Percentiles rank a stretch among this genome's conserved stretches.
Conservation (phyloP, 2,797 vertebrate species). For the Triplophysa yarkandensis region DNA sequence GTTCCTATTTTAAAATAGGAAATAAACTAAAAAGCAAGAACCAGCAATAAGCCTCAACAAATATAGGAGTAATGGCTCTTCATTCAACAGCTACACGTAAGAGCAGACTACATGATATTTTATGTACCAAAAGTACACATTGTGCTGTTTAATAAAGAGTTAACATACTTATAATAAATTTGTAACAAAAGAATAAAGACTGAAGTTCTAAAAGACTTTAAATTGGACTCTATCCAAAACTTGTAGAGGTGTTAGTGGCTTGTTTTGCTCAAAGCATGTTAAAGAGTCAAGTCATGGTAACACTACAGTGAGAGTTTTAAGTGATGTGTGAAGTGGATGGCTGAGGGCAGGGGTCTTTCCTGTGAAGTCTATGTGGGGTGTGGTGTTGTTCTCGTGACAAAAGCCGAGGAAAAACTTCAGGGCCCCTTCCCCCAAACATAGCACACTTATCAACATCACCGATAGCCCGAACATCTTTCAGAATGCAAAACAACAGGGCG, state of each 20-base stretch:
- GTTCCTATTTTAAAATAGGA: too few species aligned
- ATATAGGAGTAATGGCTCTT: too few species aligned
- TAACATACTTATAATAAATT: too few species aligned
- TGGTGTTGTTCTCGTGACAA: constrained; percentile 5
- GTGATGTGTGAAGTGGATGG: background rate
- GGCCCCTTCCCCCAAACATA: constrained; percentile 13
- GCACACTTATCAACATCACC: background rate
- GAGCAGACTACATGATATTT: too few species aligned
- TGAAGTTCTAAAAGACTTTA: constrained; percentile 13
- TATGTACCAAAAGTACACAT: too few species aligned
- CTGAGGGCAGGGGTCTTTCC: background rate
- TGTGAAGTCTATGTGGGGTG: background rate
- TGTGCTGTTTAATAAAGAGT: too few species aligned
- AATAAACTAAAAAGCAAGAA: too few species aligned
- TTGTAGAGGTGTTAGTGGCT: constrained; percentile 32
- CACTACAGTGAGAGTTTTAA: constrained; percentile 32
- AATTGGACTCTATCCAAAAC: constrained; percentile 7
- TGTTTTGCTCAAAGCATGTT: constrained; percentile 28
- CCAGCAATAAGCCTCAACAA: too few species aligned
- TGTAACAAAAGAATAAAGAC: too few species aligned
- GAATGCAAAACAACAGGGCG: background rate
- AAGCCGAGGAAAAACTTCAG: background rate
- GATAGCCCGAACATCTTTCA: background rate
- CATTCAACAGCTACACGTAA: too few species aligned
- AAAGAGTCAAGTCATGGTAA: constrained; percentile 35